Evolutionary conservation across 2,888 invertebrate genomes (phyloP).

Genomic region (Caenorhabditis wallacei): DNA sequence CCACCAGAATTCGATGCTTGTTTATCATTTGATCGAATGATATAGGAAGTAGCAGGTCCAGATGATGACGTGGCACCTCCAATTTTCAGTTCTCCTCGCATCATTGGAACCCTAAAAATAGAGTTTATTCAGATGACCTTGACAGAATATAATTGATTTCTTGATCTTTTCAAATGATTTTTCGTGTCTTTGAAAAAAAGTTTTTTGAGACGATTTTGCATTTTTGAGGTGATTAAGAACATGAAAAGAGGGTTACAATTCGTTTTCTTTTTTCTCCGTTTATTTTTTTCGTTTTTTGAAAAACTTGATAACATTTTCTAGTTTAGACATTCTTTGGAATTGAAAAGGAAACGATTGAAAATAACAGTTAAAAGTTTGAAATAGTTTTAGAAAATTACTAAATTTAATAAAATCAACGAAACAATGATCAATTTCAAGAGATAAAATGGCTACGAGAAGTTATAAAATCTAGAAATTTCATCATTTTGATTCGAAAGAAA

Average conservation of each 20-base stretch:
- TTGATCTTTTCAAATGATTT: conserved; percentile 42
- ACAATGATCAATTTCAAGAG: conserved; percentile 38
- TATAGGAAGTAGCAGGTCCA: conserved; percentile 61
- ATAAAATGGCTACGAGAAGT: conserved; percentile 16
- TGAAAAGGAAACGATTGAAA: conserved; percentile 2
- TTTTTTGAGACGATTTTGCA: conserved; percentile 22
- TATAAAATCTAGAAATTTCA: background rate
- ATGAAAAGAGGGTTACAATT: conserved; percentile 46
- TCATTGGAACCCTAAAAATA: conserved; percentile 67
- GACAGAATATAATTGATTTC: conserved; percentile 39
- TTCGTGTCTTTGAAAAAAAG: conserved; percentile 17
- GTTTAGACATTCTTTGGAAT: background rate
- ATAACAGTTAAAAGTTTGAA: conserved; percentile 17
- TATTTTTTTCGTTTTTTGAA: conserved; percentile 33
- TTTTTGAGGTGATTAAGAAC: conserved; percentile 49
- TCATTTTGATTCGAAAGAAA: background rate
- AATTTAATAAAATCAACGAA: conserved; percentile 41
- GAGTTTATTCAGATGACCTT: conserved; percentile 26
- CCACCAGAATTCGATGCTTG: conserved; percentile 36
- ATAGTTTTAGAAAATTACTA: background rate
- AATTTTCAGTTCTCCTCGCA: conserved; percentile 68
- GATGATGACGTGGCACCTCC: conserved; percentile 63
- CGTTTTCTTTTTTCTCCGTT: background rate
- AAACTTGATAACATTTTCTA: conserved; percentile 17
- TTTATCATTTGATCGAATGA: conserved; percentile 46